phyloP scores from a whole-genome alignment of 2,888 invertebrate species.

The Ormyrus labotus region DNA sequence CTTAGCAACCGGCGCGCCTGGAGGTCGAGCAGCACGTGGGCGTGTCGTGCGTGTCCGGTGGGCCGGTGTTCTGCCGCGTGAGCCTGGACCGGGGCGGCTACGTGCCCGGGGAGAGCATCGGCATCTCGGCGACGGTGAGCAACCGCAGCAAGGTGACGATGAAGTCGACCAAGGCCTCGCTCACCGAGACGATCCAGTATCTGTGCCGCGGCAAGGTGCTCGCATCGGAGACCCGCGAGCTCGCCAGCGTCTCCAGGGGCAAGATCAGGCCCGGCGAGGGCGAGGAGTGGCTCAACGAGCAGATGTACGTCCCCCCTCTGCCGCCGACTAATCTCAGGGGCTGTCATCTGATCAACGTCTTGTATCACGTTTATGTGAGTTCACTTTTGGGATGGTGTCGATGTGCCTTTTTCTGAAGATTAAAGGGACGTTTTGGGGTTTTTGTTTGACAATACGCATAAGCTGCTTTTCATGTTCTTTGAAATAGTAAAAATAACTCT shows the following conservation, averaged over 20 bases:
- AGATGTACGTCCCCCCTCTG: slow-evolving; percentile 93
- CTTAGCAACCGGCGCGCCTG: slow-evolving; percentile 90
- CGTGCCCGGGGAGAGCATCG: slow-evolving; percentile 95
- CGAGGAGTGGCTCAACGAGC: slow-evolving; percentile 92
- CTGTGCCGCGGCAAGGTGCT: slow-evolving; percentile 90
- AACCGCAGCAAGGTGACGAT: slow-evolving; percentile 91
- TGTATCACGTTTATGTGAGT: slow-evolving; percentile 94
- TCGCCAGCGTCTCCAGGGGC: slow-evolving; percentile 87
- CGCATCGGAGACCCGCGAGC: slow-evolving; percentile 90
- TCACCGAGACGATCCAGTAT: slow-evolving; percentile 94
- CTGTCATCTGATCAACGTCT: slow-evolving; percentile 94
- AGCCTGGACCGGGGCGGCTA: slow-evolving; percentile 94
- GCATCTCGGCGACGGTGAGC: slow-evolving; percentile 88
- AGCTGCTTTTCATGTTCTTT: too few species aligned
- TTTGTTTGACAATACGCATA: too few species aligned
- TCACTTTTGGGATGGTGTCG: not conserved
- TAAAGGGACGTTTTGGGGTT: too few species aligned
- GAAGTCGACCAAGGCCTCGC: slow-evolving; percentile 89
- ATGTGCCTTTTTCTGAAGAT: too few species aligned
- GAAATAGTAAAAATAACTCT: too few species aligned
- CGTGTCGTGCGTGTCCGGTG: slow-evolving; percentile 91
- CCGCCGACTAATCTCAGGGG: slow-evolving; percentile 96
- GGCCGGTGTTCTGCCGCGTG: slow-evolving; percentile 90
- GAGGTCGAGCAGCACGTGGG: slow-evolving; percentile 94
- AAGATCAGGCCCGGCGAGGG: slow-evolving; percentile 88